Percentiles rank a stretch among this genome's conserved stretches.
These are phyloP conservation scores for Esox niger DNA, from an alignment of 2,113 vertebrate species.

Conservation along the genomic window DNA sequence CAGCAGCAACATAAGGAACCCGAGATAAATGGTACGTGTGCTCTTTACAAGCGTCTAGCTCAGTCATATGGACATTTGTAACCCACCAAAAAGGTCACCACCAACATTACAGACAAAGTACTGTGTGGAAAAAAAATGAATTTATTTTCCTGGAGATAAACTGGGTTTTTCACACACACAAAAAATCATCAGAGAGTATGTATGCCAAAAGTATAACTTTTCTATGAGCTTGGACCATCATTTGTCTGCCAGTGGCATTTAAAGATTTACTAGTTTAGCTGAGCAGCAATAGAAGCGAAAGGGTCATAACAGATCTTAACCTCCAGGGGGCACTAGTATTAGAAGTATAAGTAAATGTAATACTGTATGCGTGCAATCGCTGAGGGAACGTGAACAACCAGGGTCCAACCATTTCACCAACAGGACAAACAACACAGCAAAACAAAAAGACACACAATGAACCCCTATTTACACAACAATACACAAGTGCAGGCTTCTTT, in stretches of 20 bases:
- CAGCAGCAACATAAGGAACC: conserved; percentile 38
- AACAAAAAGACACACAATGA: conserved; percentile 45
- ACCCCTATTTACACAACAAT: conserved; percentile 42
- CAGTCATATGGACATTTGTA: conserved; percentile 50
- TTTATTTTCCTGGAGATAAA: conserved; percentile 41
- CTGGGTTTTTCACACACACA: conserved; percentile 7
- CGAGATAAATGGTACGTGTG: conserved; percentile 54
- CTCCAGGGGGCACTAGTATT: conserved; percentile 38
- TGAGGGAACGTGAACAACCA: conserved; percentile 24
- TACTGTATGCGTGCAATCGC: conserved; percentile 19
- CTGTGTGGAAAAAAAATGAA: conserved; percentile 39
- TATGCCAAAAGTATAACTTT: not conserved
- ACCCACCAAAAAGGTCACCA: conserved; percentile 55
- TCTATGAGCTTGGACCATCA: not conserved
- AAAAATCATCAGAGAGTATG: not conserved
- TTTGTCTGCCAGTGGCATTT: not conserved
- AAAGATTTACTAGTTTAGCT: not conserved
- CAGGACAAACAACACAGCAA: conserved; percentile 9
- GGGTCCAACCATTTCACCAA: conserved; percentile 34
- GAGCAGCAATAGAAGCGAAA: not conserved
- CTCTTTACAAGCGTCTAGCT: conserved; percentile 56
- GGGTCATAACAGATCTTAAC: conserved; percentile 8
- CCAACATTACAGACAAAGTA: conserved; percentile 52
- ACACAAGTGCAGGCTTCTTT: conserved; percentile 36
- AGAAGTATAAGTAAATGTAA: not conserved